Evolutionary conservation across 2,797 vertebrate species (phyloP).

Genomic region (Mormyrops boulengeri): DNA sequence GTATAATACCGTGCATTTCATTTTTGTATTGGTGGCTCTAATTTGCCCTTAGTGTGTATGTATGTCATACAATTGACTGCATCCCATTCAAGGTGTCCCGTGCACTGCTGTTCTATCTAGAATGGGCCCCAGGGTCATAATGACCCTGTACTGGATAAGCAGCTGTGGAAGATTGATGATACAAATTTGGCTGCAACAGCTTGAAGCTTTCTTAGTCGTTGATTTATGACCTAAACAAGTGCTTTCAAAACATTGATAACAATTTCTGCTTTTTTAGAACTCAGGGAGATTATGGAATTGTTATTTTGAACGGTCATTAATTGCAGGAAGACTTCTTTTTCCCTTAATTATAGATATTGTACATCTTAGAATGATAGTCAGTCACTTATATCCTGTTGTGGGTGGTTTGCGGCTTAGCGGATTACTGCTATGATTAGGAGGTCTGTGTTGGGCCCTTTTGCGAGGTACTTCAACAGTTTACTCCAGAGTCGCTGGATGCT

Average conservation of each 20-base stretch:
- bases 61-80: background rate
- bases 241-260: background rate
- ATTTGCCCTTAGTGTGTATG: background rate
- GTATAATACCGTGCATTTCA: background rate
- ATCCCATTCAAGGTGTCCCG: background rate
- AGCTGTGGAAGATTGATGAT: background rate
- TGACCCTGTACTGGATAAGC: background rate
- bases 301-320: background rate
- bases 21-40: background rate
- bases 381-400: background rate
- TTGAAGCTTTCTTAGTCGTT: background rate
- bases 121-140: background rate
- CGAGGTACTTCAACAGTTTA: background rate
- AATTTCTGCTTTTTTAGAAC: background rate
- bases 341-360: background rate
- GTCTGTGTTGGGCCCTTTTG: background rate
- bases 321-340: background rate
- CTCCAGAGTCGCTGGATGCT: background rate
- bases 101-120: background rate
- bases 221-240: background rate
- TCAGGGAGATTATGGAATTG: background rate
- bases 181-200: background rate
- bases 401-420: background rate
- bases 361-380: background rate
- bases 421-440: background rate